These are phyloP conservation scores for Macaria notata DNA, from an alignment of 2,888 invertebrate species.

Conservation along the genomic window DNA sequence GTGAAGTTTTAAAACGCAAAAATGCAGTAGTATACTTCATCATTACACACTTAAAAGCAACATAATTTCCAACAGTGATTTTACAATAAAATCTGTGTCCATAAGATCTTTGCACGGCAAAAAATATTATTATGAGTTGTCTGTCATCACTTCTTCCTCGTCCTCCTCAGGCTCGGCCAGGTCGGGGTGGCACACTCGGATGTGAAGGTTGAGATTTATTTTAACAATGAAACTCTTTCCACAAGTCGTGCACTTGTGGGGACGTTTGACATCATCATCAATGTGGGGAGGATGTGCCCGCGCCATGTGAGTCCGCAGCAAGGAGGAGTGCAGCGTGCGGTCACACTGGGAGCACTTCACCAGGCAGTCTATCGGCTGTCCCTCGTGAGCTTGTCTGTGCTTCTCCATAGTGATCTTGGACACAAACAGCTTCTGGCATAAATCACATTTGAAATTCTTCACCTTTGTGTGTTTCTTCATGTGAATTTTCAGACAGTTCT, in stretches of 20 bases:
- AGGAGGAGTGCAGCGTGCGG: constrained; percentile 68
- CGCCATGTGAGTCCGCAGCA: constrained; percentile 65
- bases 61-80: neutral
- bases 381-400: constrained; percentile 69
- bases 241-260: constrained; percentile 72
- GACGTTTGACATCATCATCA: constrained; percentile 73
- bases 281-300: constrained; percentile 63
- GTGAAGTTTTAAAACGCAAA: too few species aligned
- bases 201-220: constrained; percentile 73
- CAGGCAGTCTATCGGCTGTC: constrained; percentile 72
- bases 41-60: too few species aligned
- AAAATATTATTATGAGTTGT: constrained; percentile 62
- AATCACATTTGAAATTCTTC: constrained; percentile 76
- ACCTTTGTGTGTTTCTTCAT: constrained; percentile 79
- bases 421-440: constrained; percentile 71
- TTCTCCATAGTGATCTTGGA: constrained; percentile 78
- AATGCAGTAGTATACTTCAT: too few species aligned
- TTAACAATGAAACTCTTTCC: constrained; percentile 76
- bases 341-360: constrained; percentile 75
- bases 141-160: constrained; percentile 75
- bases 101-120: neutral
- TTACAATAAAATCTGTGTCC: constrained; percentile 8
- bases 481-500: constrained; percentile 73
- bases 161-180: constrained; percentile 73
- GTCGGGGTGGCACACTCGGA: constrained; percentile 74